Evolutionary conservation across 1,140 invertebrate species (phyloP).

Genomic region (Ceratina australensis): DNA sequence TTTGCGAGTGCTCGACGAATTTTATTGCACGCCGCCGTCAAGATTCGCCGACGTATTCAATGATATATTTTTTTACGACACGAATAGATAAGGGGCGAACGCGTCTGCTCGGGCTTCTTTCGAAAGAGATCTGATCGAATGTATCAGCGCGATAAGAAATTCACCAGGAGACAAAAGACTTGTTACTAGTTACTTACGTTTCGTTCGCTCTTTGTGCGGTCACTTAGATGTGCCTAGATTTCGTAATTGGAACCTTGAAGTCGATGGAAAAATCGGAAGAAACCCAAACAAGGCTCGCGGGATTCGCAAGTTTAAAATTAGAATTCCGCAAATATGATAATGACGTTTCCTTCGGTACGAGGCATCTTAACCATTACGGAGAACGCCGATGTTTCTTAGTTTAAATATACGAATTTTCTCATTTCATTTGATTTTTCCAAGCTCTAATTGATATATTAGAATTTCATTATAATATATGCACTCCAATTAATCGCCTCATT

Average conservation of each 20-base stretch:
- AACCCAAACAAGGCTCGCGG: neutral
- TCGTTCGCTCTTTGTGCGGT: neutral
- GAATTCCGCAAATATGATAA: constrained; percentile 8
- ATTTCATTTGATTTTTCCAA: no score
- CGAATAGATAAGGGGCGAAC: constrained; percentile 19
- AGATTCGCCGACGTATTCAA: constrained; percentile 19
- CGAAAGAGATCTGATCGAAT: constrained; percentile 42
- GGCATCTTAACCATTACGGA: neutral
- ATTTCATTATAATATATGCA: no score
- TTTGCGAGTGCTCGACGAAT: neutral
- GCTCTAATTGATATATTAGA: no score
- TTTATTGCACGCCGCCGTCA: constrained; percentile 13
- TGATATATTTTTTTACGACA: constrained; percentile 37
- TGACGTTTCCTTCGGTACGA: neutral
- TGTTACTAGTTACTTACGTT: no score
- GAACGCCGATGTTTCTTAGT: no score
- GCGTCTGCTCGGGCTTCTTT: constrained; percentile 29
- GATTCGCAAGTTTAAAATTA: neutral
- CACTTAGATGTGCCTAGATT: no score
- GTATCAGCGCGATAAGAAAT: constrained; percentile 31
- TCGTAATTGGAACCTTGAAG: neutral
- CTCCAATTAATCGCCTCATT: no score
- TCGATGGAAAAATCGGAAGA: neutral
- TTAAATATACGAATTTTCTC: no score
- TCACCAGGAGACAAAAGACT: neutral